These are phyloP conservation scores for Alosa alosa DNA, from an alignment of 2,113 vertebrate genomes.

Conservation along the genomic window DNA sequence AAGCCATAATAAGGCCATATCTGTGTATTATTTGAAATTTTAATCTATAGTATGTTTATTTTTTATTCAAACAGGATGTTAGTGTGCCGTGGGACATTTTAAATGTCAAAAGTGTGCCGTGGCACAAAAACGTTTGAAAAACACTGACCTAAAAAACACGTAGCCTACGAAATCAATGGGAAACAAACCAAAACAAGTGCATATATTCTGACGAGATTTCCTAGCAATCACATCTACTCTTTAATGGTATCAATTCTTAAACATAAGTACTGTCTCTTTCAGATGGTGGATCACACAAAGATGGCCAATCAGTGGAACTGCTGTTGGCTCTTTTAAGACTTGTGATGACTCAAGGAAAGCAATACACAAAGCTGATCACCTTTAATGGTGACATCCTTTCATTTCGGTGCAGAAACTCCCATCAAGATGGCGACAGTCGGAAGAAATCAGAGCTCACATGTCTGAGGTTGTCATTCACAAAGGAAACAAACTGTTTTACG, in stretches of 20 bases:
- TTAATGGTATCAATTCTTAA: neutral
- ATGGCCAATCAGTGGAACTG: neutral
- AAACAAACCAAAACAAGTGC: neutral
- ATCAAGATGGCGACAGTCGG: conserved; percentile 37
- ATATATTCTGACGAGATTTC: neutral
- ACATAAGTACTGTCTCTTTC: neutral
- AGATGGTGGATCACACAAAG: neutral
- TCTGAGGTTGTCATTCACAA: conserved; percentile 71
- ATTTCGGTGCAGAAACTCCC: conserved; percentile 67
- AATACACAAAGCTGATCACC: conserved; percentile 54
- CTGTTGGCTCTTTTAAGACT: neutral
- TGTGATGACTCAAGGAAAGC: neutral
- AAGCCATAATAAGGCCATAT: too few species aligned
- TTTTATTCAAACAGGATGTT: too few species aligned
- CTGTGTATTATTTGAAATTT: too few species aligned
- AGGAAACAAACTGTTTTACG: conserved; percentile 64
- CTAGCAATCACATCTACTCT: neutral
- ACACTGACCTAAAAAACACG: too few species aligned
- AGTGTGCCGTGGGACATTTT: too few species aligned
- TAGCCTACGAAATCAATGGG: neutral
- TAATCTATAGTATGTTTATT: too few species aligned
- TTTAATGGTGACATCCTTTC: conserved; percentile 77
- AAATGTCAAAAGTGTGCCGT: too few species aligned
- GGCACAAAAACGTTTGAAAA: too few species aligned
- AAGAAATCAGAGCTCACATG: conserved; percentile 59